Percentiles rank a stretch among this genome's conserved stretches.
These are phyloP conservation scores for Fopius arisanus DNA, from an alignment of 1,140 invertebrate species.

Conservation along the genomic window DNA sequence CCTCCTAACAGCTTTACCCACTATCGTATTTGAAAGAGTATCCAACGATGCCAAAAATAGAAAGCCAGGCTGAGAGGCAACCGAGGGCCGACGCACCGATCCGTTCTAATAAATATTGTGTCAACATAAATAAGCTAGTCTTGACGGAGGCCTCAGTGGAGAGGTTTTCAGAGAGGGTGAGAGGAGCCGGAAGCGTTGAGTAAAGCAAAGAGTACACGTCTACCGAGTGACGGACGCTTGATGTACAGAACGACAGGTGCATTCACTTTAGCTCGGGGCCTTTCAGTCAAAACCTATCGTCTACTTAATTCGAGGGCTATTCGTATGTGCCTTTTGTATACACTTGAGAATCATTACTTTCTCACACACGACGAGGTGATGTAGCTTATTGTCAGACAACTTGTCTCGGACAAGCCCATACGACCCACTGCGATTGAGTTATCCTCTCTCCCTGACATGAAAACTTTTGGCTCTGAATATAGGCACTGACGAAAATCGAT, in stretches of 20 bases:
- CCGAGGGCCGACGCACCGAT: conserved; percentile 57
- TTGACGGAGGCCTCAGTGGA: conserved; percentile 26
- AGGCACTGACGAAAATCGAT: not conserved
- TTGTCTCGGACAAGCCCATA: not conserved
- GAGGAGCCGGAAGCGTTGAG: conserved; percentile 22
- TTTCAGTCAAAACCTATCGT: conserved; percentile 1
- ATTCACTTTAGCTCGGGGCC: conserved; percentile 36
- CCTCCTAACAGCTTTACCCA: not conserved
- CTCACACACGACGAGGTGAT: not conserved
- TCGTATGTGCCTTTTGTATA: not conserved
- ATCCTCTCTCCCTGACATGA: conserved; percentile 24
- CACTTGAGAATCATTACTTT: not conserved
- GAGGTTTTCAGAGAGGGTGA: conserved; percentile 30
- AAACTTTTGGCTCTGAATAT: conserved; percentile 11
- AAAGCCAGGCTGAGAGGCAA: conserved; percentile 48
- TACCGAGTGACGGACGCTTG: conserved; percentile 58
- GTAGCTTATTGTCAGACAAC: not conserved
- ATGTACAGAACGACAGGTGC: conserved; percentile 62
- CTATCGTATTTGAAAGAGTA: conserved; percentile 10
- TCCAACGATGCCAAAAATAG: conserved; percentile 27
- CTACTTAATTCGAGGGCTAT: not conserved
- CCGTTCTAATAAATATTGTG: conserved; percentile 66
- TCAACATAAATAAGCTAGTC: conserved; percentile 62
- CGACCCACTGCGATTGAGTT: conserved; percentile 29
- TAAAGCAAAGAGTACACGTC: conserved; percentile 44